Evolutionary conservation across 2,888 invertebrate species (phyloP), one percentile per base, ranked within the genome.

Genomic region (Apantesis nais): DNA sequence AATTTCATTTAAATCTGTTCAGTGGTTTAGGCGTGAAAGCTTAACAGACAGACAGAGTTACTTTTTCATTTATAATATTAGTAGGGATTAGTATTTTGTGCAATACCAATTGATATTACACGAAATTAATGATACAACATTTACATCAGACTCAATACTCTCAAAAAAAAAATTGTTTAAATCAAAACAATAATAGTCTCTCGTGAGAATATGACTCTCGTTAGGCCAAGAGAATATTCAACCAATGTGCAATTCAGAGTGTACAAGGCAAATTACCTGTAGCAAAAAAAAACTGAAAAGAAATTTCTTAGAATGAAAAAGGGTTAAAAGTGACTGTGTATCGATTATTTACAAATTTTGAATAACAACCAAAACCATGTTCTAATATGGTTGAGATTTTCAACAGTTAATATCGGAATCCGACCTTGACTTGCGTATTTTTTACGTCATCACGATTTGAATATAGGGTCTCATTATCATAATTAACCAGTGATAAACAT

Each of bases 381-480:
- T 44, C 19, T 0, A 12, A 34, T 9, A 48, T 67, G 9, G 31
- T 25, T 61, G 22, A 34, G 22, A 29, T 39, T 39, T 66, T 41
- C n/a, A 29, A 55, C 19, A 22, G 12, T 44, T 62, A n/a, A 61
- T 14, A 41, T 34, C 34, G 48, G 60, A 16, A 61, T 62, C 8
- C 37, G 48, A 60, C 67, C 67, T 67, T 67, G 67, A 48, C 9
- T n/a, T 34, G 14, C 31, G 16, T 31, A 31, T n/a, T 52, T 8
- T 37, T 52, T 9, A 65, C 34, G 34, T n/a, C 48, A 52, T 31
- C 44, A 34, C 12, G 31, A 44, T 44, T 31, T 44, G 41, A 63
- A 44, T 31, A 44, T 63, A 44, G 44, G 63, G 44, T 41, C 29
- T 5, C 31, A 44, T 44, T 63, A 44, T 22, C 63, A 63, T 31